phyloP scores from a whole-genome alignment of 2,888 invertebrate genomes.

The Philereme vetulata region DNA sequence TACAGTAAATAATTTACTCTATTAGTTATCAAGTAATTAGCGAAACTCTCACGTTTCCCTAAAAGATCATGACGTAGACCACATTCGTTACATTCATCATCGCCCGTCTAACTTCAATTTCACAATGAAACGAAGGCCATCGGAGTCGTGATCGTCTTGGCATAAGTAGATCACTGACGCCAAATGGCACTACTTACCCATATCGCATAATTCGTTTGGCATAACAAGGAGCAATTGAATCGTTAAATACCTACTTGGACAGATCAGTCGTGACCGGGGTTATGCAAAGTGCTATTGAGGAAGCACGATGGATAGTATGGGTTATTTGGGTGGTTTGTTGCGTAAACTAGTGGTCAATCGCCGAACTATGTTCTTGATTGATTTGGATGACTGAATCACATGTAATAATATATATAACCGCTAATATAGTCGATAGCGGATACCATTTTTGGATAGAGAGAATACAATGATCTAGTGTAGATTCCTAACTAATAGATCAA shows the following conservation, averaged over 20 bases:
- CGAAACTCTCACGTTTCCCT: too few species aligned
- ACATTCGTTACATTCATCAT: constrained; percentile 15
- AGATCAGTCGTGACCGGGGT: constrained; percentile 67
- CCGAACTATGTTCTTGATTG: too few species aligned
- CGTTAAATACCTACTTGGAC: constrained; percentile 53
- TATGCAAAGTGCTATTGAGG: constrained; percentile 72
- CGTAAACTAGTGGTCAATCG: constrained; percentile 11
- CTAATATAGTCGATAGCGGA: too few species aligned
- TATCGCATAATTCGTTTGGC: constrained; percentile 63
- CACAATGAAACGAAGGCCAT: constrained; percentile 73
- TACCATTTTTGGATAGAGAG: too few species aligned
- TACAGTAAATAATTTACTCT: too few species aligned
- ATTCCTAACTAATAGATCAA: too few species aligned
- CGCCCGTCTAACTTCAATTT: constrained; percentile 64
- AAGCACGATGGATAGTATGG: constrained; percentile 55
- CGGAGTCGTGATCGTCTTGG: constrained; percentile 56
- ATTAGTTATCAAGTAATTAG: too few species aligned
- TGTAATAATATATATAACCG: too few species aligned
- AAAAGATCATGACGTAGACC: too few species aligned
- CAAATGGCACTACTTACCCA: constrained; percentile 65
- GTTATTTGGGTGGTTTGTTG: constrained; percentile 13
- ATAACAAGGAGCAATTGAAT: constrained; percentile 67
- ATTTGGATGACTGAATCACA: too few species aligned
- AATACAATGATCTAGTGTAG: too few species aligned
- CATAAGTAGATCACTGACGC: constrained; percentile 69